Percentiles rank a stretch among this genome's conserved stretches.
phyloP scores from a whole-genome alignment of 2,888 invertebrate species.

The Agriopis marginaria region DNA sequence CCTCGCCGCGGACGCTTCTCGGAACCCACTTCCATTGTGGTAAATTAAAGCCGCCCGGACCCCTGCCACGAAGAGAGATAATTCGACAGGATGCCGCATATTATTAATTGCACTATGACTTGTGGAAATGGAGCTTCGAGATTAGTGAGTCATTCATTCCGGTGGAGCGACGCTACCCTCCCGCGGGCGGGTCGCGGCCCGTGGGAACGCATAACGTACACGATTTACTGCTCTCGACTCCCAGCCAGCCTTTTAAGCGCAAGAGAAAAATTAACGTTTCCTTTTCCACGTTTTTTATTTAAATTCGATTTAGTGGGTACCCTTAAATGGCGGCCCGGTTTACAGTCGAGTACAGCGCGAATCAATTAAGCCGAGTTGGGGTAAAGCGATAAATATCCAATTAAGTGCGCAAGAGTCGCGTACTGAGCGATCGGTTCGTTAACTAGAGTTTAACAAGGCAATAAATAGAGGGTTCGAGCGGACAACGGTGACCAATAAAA shows the following conservation, averaged over 20 bases:
- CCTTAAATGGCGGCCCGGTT: constrained; percentile 55
- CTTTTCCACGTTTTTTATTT: constrained; percentile 53
- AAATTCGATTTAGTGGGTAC: constrained; percentile 58
- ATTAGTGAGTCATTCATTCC: constrained; percentile 86
- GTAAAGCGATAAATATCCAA: constrained; percentile 79
- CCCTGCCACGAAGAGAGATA: constrained; percentile 85
- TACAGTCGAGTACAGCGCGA: constrained; percentile 67
- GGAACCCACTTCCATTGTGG: constrained; percentile 85
- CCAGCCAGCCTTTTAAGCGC: constrained; percentile 57
- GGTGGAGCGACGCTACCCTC: constrained; percentile 67
- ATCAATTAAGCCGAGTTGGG: constrained; percentile 74
- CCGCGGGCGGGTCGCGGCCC: constrained; percentile 49
- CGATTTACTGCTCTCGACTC: constrained; percentile 66
- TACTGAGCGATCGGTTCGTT: constrained; percentile 78
- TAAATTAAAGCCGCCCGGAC: constrained; percentile 86
- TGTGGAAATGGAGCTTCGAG: constrained; percentile 84
- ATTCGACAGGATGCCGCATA: constrained; percentile 87
- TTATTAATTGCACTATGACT: constrained; percentile 87
- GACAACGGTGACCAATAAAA: constrained; percentile 80
- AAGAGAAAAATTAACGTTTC: constrained; percentile 51
- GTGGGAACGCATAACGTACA: constrained; percentile 77
- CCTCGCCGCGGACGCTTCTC: constrained; percentile 83
- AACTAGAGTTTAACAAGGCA: constrained; percentile 85
- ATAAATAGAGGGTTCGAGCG: constrained; percentile 77
- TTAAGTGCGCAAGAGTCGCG: constrained; percentile 69